Conservation (phyloP, 1,140 invertebrate species). For the Drosophila leontia region DNA sequence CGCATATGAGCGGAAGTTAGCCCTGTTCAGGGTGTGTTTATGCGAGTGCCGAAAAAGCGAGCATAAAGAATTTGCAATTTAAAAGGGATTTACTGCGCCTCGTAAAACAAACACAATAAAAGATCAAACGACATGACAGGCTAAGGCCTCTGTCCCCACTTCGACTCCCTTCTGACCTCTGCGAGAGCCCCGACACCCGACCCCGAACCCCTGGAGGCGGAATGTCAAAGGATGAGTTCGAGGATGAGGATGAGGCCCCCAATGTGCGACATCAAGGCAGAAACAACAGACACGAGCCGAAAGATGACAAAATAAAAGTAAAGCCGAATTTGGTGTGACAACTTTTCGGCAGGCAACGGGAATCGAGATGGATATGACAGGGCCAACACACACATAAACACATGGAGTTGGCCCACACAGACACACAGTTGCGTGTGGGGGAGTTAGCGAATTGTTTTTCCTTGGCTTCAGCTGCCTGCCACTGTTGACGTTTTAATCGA, state of each 20-base stretch:
- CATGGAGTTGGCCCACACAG: conserved; percentile 10
- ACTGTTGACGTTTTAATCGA: conserved; percentile 82
- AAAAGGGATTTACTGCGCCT: conserved; percentile 79
- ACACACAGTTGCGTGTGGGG: conserved; percentile 22
- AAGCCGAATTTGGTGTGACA: conserved; percentile 80
- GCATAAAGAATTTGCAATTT: conserved; percentile 84
- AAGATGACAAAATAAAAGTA: conserved; percentile 76
- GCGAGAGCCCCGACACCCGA: conserved; percentile 6
- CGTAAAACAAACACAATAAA: conserved; percentile 84
- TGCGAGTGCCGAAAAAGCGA: conserved; percentile 62
- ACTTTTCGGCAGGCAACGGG: conserved; percentile 63
- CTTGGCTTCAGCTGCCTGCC: conserved; percentile 42
- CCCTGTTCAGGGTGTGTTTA: conserved; percentile 34
- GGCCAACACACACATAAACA: conserved; percentile 48
- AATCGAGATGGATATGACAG: conserved; percentile 77
- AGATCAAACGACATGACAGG: conserved; percentile 81
- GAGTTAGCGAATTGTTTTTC: conserved; percentile 69
- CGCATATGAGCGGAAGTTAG: conserved; percentile 31
- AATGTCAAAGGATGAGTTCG: conserved; percentile 74
- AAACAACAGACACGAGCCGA: conserved; percentile 54
- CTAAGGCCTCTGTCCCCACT: conserved; percentile 46
- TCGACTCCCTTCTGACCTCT: conserved; percentile 7
- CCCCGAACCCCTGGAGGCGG: conserved; percentile 42
- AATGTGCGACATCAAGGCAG: conserved; percentile 32
- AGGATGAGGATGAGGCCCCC: conserved; percentile 23